Base-by-base conservation (phyloP, 2,797 vertebrate species). In the Cercopithecus neglectus region DNA sequence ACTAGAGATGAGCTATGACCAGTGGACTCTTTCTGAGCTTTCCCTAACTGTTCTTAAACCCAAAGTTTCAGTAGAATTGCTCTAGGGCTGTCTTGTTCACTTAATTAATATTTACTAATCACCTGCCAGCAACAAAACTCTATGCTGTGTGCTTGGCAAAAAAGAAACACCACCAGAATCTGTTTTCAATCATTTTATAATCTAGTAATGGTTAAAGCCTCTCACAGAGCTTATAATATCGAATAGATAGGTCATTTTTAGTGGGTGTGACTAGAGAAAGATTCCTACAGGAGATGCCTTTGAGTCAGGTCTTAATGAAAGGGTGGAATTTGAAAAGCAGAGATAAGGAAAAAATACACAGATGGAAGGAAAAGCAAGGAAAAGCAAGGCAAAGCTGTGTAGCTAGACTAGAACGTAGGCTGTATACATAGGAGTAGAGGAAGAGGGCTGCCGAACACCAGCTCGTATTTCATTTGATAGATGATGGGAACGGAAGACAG, bases 101-200 rank as follows among this genome's bases (percentile, higher is more conserved):
- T 91, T 97, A 94, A 96, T 97, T 95, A 97, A 92, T 97, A 87
- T 96, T 96, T 97, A 95, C 92, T 85, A 95, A 94, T 95, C 92
- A 96, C 44, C 55, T 88, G 59, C n/a, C 46, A 80, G 72, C 61
- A 96, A 61, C 91, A 95, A 85, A 95, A 96, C n/a, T 94, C 92
- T 94, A 48, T 91, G 36, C 39, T 90, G 67, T 59, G 48, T 96
- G 36, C 78, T 95, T 92, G 67, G 48, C 72, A 53, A 33, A 96
- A 92, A 74, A 87, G 85, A 81, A 96, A 76, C 84, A 79, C 85
- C 81, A 96, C 19, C 19, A 82, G 50, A 82, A 96, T 95, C 59
- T 89, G 44, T 75, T 91, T 95, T 97, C 93, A 96, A 94, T 97
- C 72, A 97, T 85, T 96, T 95, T 85, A 93, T 95, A 95, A 89